A percentile compares a stretch with the other conserved stretches of the same genome.
phyloP scores from a whole-genome alignment of 2,797 vertebrate species.

The Hafferia zeledoni region DNA sequence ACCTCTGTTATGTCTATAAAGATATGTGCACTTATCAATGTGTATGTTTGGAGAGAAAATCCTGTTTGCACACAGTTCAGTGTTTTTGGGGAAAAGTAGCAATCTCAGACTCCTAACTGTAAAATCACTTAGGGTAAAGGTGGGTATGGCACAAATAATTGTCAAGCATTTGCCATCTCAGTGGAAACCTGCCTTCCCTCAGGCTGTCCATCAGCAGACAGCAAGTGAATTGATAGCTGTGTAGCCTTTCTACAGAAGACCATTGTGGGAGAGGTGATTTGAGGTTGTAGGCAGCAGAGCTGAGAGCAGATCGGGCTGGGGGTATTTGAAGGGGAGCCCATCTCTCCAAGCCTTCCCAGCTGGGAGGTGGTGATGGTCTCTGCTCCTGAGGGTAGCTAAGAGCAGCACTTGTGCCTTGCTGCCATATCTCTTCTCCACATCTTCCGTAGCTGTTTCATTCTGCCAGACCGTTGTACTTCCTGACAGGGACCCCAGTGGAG shows the following conservation, averaged over 20 bases:
- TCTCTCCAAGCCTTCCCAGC: neutral
- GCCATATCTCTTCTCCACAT: neutral
- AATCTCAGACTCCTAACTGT: neutral
- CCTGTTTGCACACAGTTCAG: neutral
- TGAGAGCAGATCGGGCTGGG: neutral
- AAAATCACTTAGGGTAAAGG: neutral
- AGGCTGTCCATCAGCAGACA: neutral
- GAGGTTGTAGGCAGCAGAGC: neutral
- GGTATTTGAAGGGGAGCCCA: neutral
- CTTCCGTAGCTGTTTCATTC: neutral
- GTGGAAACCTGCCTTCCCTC: neutral
- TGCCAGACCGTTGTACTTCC: neutral
- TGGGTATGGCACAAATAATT: neutral
- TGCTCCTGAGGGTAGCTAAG: rapidly evolving
- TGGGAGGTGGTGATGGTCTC: neutral
- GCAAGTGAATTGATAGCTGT: neutral
- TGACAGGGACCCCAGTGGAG: neutral
- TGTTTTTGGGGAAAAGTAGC: neutral
- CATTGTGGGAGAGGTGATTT: neutral
- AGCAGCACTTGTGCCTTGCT: neutral
- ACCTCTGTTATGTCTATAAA: neutral
- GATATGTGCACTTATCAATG: neutral
- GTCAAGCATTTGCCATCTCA: neutral
- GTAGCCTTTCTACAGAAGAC: neutral
- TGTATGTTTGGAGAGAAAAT: neutral